These are phyloP conservation scores for Diaperis boleti DNA, from an alignment of 2,888 invertebrate genomes.

Conservation along the genomic window DNA sequence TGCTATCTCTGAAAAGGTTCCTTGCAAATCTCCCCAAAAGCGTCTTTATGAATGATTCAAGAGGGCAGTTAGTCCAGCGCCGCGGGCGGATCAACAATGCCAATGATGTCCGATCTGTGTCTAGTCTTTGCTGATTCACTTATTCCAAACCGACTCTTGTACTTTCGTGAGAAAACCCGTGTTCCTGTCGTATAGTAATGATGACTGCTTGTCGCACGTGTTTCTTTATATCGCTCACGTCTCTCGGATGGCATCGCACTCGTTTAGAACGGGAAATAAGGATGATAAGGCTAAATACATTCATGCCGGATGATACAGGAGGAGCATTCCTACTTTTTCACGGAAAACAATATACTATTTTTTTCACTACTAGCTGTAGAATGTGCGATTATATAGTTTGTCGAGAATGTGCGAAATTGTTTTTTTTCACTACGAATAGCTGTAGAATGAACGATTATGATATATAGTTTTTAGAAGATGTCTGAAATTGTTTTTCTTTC, in stretches of 20 bases:
- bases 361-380: too few species aligned
- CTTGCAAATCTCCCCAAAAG: constrained; percentile 27
- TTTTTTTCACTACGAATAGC: too few species aligned
- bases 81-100: constrained; percentile 32
- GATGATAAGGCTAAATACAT: constrained; percentile 3
- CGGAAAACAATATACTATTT: too few species aligned
- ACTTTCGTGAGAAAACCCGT: constrained; percentile 60
- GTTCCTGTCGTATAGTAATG: constrained; percentile 60
- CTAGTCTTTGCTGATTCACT: constrained; percentile 49
- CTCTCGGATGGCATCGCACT: background rate
- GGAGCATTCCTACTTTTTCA: too few species aligned
- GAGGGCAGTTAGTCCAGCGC: constrained; percentile 27
- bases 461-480: too few species aligned
- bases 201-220: constrained; percentile 55
- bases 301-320: too few species aligned
- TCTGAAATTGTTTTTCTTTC: too few species aligned
- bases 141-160: constrained; percentile 48
- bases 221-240: constrained; percentile 45
- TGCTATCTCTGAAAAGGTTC: background rate
- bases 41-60: constrained; percentile 41
- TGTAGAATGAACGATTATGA: too few species aligned
- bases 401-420: too few species aligned
- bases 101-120: constrained; percentile 33
- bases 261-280: constrained; percentile 1
- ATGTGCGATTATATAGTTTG: too few species aligned